These are phyloP conservation scores for Bufotes viridis DNA, from an alignment of 2,797 vertebrate genomes.

Conservation along the genomic window DNA sequence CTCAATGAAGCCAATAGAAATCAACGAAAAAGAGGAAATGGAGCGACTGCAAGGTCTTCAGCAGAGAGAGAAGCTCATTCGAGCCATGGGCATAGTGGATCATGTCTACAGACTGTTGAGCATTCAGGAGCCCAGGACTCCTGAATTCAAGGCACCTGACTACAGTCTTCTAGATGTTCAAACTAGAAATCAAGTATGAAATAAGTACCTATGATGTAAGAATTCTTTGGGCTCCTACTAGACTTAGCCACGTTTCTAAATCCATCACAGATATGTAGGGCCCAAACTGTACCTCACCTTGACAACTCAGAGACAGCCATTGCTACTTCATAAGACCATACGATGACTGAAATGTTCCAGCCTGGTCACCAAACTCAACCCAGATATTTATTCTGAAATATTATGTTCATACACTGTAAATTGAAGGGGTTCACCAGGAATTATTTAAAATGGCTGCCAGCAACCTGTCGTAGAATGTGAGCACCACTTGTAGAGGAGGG, in stretches of 20 bases:
- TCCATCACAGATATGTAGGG: background rate
- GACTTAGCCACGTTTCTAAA: background rate
- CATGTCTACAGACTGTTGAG: slow-evolving; percentile 69
- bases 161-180: slow-evolving; percentile 16
- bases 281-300: background rate
- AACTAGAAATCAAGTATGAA: slow-evolving; percentile 46
- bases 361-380: background rate
- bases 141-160: slow-evolving; percentile 8
- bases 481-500: too few species aligned
- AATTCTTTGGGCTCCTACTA: slow-evolving; percentile 1
- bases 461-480: too few species aligned
- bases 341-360: background rate
- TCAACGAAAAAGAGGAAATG: slow-evolving; percentile 74
- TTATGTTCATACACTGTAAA: too few species aligned
- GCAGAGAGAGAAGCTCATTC: slow-evolving; percentile 73
- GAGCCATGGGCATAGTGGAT: slow-evolving; percentile 68
- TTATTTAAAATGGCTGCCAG: too few species aligned
- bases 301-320: background rate
- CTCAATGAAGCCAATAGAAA: slow-evolving; percentile 72
- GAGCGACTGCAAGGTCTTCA: slow-evolving; percentile 70
- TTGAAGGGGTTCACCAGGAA: too few species aligned
- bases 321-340: background rate
- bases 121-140: accelerated
- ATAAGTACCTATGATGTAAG: slow-evolving; percentile 20
- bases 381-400: too few species aligned